A percentile compares a stretch with the other conserved stretches of the same genome.
These are phyloP conservation scores for Oryzias dopingdopingensis DNA, from an alignment of 2,797 vertebrate species.

Conservation along the genomic window DNA sequence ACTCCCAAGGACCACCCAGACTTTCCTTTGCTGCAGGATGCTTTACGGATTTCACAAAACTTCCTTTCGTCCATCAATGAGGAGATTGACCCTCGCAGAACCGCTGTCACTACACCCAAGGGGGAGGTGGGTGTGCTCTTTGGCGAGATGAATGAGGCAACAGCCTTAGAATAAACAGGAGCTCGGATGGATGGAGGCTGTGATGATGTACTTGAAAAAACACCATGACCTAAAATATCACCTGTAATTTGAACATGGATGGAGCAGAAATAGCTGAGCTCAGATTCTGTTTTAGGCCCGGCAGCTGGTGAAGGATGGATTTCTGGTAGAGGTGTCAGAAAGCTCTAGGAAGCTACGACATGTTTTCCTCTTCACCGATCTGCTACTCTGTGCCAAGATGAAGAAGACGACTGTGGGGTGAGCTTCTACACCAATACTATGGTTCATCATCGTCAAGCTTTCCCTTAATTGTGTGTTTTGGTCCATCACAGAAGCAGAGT, in stretches of 20 bases:
- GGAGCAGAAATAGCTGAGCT: no score
- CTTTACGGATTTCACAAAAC: conserved; percentile 96
- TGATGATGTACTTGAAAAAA: no score
- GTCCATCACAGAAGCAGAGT: background rate
- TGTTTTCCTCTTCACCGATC: conserved; percentile 96
- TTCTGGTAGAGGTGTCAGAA: conserved; percentile 95
- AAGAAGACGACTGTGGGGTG: conserved; percentile 94
- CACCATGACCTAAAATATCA: no score
- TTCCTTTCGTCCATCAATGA: conserved; percentile 99
- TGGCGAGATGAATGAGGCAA: background rate
- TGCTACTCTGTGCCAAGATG: conserved; percentile 97
- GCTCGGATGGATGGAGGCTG: no score
- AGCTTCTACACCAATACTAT: conserved; percentile 36
- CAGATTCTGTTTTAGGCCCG: conserved; percentile 77
- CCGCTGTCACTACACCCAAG: conserved; percentile 94
- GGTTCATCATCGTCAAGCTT: no score
- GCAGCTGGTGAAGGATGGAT: conserved; percentile 96
- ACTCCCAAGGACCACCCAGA: conserved; percentile 95
- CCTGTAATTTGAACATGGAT: no score
- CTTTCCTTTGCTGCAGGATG: conserved; percentile 93
- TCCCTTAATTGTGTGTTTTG: no score
- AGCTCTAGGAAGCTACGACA: conserved; percentile 94
- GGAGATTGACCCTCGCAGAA: conserved; percentile 93
- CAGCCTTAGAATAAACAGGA: no score
- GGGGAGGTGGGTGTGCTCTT: conserved; percentile 84